phyloP scores from a whole-genome alignment of 2,113 vertebrate species.

The Siniperca chuatsi region DNA sequence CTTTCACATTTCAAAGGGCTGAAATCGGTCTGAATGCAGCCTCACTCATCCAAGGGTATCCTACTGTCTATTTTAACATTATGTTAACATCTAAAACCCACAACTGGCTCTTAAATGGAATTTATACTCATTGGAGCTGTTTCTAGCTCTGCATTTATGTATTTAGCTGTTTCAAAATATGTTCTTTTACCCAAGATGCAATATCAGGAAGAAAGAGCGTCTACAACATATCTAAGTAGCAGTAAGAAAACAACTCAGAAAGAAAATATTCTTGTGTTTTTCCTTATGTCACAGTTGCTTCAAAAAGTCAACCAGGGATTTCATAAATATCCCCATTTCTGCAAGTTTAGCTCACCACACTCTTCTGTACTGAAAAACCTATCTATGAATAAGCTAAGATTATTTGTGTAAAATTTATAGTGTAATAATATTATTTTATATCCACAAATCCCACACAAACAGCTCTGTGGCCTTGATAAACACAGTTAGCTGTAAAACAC shows the following conservation, averaged over 20 bases:
- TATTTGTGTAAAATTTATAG: not conserved
- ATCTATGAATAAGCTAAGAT: not conserved
- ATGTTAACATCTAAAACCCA: not conserved
- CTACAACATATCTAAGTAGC: not conserved
- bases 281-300: not conserved
- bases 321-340: not conserved
- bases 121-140: not conserved
- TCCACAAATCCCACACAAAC: constrained; percentile 1
- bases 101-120: not conserved
- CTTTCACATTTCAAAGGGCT: not conserved
- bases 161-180: not conserved
- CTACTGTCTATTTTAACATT: not conserved
- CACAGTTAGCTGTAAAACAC: not conserved
- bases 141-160: not conserved
- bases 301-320: not conserved
- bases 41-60: not conserved
- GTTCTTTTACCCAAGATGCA: not conserved
- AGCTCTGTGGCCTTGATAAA: not conserved
- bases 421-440: not conserved
- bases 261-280: not conserved
- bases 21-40: not conserved
- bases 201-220: not conserved
- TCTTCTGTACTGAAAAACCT: not conserved
- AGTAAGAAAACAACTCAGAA: not conserved
- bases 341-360: not conserved